These are phyloP conservation scores for Phoxinus dragarum DNA, from an alignment of 2,797 vertebrate species.

Conservation along the genomic window DNA sequence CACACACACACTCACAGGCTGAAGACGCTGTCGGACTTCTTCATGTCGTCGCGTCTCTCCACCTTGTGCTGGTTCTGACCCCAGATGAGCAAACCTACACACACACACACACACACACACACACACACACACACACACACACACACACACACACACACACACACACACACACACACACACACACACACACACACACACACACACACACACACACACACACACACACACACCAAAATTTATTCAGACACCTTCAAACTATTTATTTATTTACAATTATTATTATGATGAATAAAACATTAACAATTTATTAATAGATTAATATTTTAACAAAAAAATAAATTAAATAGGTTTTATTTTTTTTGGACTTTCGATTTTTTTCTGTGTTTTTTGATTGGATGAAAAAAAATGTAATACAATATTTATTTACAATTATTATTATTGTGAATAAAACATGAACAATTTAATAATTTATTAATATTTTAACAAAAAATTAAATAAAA, in stretches of 20 bases:
- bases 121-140: too few species aligned
- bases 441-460: background rate
- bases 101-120: constrained; percentile 6
- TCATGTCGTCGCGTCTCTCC: constrained; percentile 79
- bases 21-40: constrained; percentile 79
- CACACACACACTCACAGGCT: constrained; percentile 84
- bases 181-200: background rate
- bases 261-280: too few species aligned
- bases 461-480: background rate
- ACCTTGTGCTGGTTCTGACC: constrained; percentile 90
- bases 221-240: too few species aligned
- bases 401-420: too few species aligned
- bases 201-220: background rate
- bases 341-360: too few species aligned
- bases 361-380: too few species aligned
- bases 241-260: too few species aligned
- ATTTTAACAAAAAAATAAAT: too few species aligned
- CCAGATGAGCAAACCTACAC: constrained; percentile 90
- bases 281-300: background rate
- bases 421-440: background rate
- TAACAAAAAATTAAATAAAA: too few species aligned
- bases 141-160: background rate
- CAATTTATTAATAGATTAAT: background rate
- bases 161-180: constrained; percentile 3
- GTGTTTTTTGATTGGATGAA: background rate